A percentile compares a stretch with the other conserved stretches of the same genome.
phyloP scores from a whole-genome alignment of 2,797 vertebrate species.

The Danio tinwini region DNA sequence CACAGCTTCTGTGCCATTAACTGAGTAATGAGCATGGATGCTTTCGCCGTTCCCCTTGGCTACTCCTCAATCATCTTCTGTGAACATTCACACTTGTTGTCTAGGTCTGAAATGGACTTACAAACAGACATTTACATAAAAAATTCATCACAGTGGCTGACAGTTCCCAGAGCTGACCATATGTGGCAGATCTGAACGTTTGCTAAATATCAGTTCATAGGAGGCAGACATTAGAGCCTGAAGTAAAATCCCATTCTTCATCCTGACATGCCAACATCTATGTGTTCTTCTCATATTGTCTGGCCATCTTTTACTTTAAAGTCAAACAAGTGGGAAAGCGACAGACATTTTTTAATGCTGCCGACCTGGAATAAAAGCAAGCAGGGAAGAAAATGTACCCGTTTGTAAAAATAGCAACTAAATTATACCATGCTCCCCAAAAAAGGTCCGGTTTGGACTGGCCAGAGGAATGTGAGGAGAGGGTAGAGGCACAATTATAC shows the following conservation, averaged over 20 bases:
- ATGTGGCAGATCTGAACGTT: constrained; percentile 17
- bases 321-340: constrained; percentile 37
- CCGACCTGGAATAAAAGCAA: constrained; percentile 61
- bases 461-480: constrained; percentile 74
- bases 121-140: constrained; percentile 22
- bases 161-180: constrained; percentile 29
- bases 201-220: constrained; percentile 21
- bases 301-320: constrained; percentile 44
- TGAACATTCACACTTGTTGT: constrained; percentile 28
- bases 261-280: constrained; percentile 10
- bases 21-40: constrained; percentile 35
- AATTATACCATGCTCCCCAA: constrained; percentile 79
- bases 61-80: constrained; percentile 26
- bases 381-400: constrained; percentile 67
- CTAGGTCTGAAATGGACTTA: constrained; percentile 20
- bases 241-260: constrained; percentile 15
- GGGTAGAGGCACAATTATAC: constrained; percentile 64
- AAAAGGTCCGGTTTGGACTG: constrained; percentile 70
- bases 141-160: constrained; percentile 14
- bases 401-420: constrained; percentile 79
- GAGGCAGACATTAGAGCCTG: constrained; percentile 17
- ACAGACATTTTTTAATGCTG: constrained; percentile 41
- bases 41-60: constrained; percentile 26
- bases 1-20: constrained; percentile 21
- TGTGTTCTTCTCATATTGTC: constrained; percentile 24